Evolutionary conservation across 2,888 invertebrate species (phyloP).

Genomic region (Cephus spinipes): DNA sequence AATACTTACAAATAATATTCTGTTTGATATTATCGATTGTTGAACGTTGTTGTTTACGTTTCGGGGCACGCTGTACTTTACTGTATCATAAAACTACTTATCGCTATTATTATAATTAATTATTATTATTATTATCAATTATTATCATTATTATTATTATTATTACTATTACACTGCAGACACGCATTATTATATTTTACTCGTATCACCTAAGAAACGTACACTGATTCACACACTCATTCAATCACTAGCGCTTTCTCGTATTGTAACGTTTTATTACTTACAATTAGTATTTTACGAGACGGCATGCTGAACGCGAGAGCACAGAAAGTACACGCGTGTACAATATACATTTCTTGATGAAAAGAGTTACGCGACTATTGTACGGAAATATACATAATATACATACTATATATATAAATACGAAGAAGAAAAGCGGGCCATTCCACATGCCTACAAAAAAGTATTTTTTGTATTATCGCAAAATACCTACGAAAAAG

Average conservation of each 20-base stretch:
- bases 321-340: background rate
- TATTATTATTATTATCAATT: slow-evolving; percentile 30
- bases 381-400: slow-evolving; percentile 29
- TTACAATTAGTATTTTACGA: slow-evolving; percentile 27
- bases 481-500: background rate
- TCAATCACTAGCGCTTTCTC: slow-evolving; percentile 35
- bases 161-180: slow-evolving; percentile 12
- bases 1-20: slow-evolving; percentile 52
- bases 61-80: slow-evolving; percentile 65
- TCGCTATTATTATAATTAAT: slow-evolving; percentile 28
- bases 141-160: slow-evolving; percentile 25
- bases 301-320: slow-evolving; percentile 35
- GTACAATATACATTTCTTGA: background rate
- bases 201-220: slow-evolving; percentile 18
- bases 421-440: slow-evolving; percentile 21
- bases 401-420: slow-evolving; percentile 18
- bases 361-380: background rate
- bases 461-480: slow-evolving; percentile 51
- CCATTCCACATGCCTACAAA: slow-evolving; percentile 52
- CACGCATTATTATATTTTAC: slow-evolving; percentile 33
- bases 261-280: slow-evolving; percentile 37
- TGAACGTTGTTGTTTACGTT: slow-evolving; percentile 65
- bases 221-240: slow-evolving; percentile 16
- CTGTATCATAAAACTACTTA: slow-evolving; percentile 55
- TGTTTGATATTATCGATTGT: slow-evolving; percentile 66